Percentiles rank a stretch among this genome's conserved stretches.
Evolutionary conservation across 2,797 vertebrate genomes (phyloP).

Genomic region (Poecilia gillii): DNA sequence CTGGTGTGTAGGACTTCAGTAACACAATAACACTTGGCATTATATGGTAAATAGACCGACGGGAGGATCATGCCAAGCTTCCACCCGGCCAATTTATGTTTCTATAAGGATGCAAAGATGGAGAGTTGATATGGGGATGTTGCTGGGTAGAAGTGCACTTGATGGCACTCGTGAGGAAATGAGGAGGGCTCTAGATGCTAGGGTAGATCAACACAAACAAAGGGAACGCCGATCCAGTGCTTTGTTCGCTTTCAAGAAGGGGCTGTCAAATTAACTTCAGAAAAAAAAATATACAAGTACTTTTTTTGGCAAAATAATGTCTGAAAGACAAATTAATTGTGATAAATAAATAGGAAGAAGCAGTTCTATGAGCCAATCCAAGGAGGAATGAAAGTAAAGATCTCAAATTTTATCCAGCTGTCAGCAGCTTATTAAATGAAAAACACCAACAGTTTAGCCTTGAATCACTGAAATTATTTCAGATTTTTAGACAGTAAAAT

Average conservation of each 20-base stretch:
- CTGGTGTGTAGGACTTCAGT: slow-evolving; percentile 80
- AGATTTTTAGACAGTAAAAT: not conserved
- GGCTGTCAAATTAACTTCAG: not conserved
- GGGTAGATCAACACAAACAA: slow-evolving; percentile 6
- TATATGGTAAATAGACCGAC: slow-evolving; percentile 60
- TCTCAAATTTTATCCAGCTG: not conserved
- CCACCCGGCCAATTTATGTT: slow-evolving; percentile 49
- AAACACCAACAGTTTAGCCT: not conserved
- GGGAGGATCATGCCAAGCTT: slow-evolving; percentile 52
- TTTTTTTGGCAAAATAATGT: not conserved
- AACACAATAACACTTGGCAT: slow-evolving; percentile 77
- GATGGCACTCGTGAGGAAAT: slow-evolving; percentile 34
- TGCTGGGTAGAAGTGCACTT: slow-evolving; percentile 30
- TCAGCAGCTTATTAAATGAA: not conserved
- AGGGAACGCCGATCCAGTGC: not conserved
- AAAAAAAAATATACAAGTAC: not conserved
- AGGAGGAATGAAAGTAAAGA: not conserved
- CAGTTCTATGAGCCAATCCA: not conserved
- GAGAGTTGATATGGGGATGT: slow-evolving; percentile 50
- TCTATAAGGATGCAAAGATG: slow-evolving; percentile 44
- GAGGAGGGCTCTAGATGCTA: slow-evolving; percentile 15
- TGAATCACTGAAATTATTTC: not conserved
- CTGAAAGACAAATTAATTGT: not conserved
- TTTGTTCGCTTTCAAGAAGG: slow-evolving; percentile 8
- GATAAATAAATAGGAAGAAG: not conserved